phyloP scores from a whole-genome alignment of 2,888 invertebrate species.

The Scelioninae gen. 2 region DNA sequence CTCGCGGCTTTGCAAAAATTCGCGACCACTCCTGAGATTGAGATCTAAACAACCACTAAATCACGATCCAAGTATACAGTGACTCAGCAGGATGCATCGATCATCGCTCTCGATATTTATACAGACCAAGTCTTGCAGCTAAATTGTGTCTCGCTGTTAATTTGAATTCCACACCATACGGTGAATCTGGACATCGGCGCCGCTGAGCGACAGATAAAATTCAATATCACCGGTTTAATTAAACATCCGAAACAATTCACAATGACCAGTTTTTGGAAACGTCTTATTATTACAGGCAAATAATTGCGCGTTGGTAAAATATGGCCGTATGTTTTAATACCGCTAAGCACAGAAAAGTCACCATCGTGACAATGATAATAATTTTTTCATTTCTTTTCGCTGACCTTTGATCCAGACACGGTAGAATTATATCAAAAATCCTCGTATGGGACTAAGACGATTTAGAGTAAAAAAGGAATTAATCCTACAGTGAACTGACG shows the following conservation, averaged over 20 bases:
- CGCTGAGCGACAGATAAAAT: slow-evolving; percentile 22
- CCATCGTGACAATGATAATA: slow-evolving; percentile 45
- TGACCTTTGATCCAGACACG: slow-evolving; percentile 48
- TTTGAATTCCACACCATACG: slow-evolving; percentile 29
- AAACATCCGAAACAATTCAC: slow-evolving; percentile 6
- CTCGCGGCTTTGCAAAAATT: slow-evolving; percentile 52
- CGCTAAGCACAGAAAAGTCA: slow-evolving; percentile 37
- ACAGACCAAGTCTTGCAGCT: slow-evolving; percentile 1
- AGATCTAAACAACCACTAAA: slow-evolving; percentile 57
- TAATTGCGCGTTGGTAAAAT: slow-evolving; percentile 21
- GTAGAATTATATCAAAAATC: slow-evolving; percentile 48
- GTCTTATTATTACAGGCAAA: slow-evolving; percentile 6
- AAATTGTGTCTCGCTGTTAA: slow-evolving; percentile 1
- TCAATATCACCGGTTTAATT: slow-evolving; percentile 27
- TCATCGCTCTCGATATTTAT: slow-evolving; percentile 45
- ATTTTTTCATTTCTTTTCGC: slow-evolving; percentile 44
- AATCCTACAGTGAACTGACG: slow-evolving; percentile 54
- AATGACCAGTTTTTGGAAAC: slow-evolving; percentile 16
- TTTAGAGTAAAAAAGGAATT: slow-evolving; percentile 49
- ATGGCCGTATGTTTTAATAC: slow-evolving; percentile 39
- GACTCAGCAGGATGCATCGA: slow-evolving; percentile 54
- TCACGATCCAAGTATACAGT: slow-evolving; percentile 43
- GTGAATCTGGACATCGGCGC: slow-evolving; percentile 18
- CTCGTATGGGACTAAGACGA: slow-evolving; percentile 51
- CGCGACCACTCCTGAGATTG: slow-evolving; percentile 54